These are phyloP conservation scores for Puma concolor DNA, from an alignment of 2,113 vertebrate species.

Conservation along the genomic window DNA sequence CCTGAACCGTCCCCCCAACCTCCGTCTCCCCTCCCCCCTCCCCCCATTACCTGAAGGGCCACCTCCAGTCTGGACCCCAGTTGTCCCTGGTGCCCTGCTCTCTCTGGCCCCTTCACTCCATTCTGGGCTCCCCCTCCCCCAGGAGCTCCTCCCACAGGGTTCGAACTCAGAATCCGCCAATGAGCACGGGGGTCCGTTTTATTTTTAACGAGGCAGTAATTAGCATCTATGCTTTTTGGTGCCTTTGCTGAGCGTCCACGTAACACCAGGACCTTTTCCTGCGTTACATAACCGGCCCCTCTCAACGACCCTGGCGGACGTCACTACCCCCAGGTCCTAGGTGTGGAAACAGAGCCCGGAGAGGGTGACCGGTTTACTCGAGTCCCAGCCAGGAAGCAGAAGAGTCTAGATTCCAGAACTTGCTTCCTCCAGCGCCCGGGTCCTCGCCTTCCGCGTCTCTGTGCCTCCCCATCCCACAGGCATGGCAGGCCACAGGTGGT, in stretches of 20 bases:
- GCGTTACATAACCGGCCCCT: neutral
- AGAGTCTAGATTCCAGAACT: neutral
- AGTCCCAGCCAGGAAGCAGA: rapidly evolving
- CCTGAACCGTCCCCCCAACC: rapidly evolving
- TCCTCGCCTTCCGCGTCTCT: rapidly evolving
- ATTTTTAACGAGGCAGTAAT: rapidly evolving
- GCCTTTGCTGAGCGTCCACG: neutral
- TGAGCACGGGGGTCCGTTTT: rapidly evolving
- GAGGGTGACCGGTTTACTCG: rapidly evolving
- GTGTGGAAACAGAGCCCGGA: neutral
- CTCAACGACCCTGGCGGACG: rapidly evolving
- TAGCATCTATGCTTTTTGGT: rapidly evolving
- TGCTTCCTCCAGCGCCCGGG: rapidly evolving
- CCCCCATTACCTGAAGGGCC: neutral
- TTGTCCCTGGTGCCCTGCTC: rapidly evolving
- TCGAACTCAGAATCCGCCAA: neutral
- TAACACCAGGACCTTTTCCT: neutral
- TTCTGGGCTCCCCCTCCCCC: neutral
- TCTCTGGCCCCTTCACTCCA: neutral
- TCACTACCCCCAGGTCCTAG: rapidly evolving
- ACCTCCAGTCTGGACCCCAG: too few relatives aligned
- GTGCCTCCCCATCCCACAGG: neutral
- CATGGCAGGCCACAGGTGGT: rapidly evolving
- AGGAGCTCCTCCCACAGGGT: neutral
- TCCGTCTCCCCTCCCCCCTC: rapidly evolving